These are phyloP conservation scores for Hypsibius dujardini DNA, from an alignment of 1,140 invertebrate genomes.

Conservation along the genomic window DNA sequence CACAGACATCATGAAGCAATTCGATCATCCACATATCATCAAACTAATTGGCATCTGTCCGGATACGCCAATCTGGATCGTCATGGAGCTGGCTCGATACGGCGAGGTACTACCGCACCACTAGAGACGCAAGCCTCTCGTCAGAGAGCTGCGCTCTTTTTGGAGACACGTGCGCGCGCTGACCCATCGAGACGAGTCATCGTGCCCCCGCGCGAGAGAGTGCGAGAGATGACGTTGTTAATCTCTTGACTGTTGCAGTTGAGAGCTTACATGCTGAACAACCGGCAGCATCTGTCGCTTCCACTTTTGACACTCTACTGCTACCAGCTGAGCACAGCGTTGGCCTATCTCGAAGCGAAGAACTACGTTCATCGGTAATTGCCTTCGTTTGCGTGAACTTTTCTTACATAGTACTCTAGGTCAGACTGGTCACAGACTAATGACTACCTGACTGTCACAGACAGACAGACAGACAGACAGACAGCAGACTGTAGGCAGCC, in stretches of 20 bases:
- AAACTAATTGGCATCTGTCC: conserved; percentile 87
- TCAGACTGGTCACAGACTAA: too few species aligned
- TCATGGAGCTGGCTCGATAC: conserved; percentile 88
- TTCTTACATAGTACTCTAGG: too few species aligned
- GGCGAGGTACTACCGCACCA: conserved; percentile 51
- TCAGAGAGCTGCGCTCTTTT: too few species aligned
- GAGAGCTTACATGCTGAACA: conserved; percentile 81
- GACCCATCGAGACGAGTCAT: too few species aligned
- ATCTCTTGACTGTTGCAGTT: conserved; percentile 31
- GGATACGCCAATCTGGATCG: conserved; percentile 80
- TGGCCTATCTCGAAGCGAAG: conserved; percentile 91
- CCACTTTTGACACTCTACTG: conserved; percentile 73
- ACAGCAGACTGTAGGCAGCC: too few species aligned
- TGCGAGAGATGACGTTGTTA: conserved; percentile 12
- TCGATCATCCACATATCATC: conserved; percentile 95
- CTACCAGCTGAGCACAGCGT: conserved; percentile 81
- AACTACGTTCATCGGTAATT: conserved; percentile 91
- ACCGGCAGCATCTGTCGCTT: conserved; percentile 61
- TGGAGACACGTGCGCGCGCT: too few species aligned
- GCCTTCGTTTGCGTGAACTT: too few species aligned
- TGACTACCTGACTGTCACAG: too few species aligned
- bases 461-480: too few species aligned
- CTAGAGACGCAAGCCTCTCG: background rate
- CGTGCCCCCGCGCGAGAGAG: too few species aligned
- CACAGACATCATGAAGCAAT: conserved; percentile 95